phyloP scores from a whole-genome alignment of 2,797 vertebrate species.

The Enteromius thamalakanensis region DNA sequence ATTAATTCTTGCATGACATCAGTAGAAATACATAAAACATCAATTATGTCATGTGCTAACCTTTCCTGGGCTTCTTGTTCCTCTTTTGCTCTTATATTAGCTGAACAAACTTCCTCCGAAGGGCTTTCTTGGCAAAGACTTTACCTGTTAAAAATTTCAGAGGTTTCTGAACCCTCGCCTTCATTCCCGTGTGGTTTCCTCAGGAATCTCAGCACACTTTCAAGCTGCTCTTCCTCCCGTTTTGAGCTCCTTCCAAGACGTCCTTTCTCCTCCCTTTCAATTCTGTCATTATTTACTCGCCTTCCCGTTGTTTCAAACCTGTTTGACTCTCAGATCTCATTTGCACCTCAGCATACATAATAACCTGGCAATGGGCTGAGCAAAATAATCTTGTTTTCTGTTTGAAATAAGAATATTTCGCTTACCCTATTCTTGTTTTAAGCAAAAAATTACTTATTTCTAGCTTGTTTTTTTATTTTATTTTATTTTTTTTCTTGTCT shows the following conservation, averaged over 20 bases:
- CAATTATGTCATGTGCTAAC: conserved; percentile 34
- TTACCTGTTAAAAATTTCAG: conserved; percentile 48
- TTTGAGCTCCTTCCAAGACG: conserved; percentile 35
- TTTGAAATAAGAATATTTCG: too few species aligned
- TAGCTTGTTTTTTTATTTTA: too few species aligned
- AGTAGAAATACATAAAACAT: conserved; percentile 44
- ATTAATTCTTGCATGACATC: conserved; percentile 23
- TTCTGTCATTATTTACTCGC: neutral
- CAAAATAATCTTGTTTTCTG: too few species aligned
- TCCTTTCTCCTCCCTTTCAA: neutral
- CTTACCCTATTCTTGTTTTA: too few species aligned
- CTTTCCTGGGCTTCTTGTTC: neutral
- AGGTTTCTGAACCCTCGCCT: conserved; percentile 11
- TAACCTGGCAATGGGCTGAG: too few species aligned
- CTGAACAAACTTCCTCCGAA: conserved; percentile 29
- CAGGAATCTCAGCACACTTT: conserved; percentile 3
- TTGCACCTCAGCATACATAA: neutral
- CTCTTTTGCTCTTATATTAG: conserved; percentile 36
- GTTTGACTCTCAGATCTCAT: conserved; percentile 9
- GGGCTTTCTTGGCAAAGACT: conserved; percentile 16
- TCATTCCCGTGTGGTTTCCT: neutral
- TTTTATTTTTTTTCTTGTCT: too few species aligned
- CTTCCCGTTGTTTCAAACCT: neutral
- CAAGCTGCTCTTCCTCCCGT: conserved; percentile 19
- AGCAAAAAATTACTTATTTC: too few species aligned